phyloP scores from a whole-genome alignment of 2,888 invertebrate species.

The Pyrocoelia pectoralis region DNA sequence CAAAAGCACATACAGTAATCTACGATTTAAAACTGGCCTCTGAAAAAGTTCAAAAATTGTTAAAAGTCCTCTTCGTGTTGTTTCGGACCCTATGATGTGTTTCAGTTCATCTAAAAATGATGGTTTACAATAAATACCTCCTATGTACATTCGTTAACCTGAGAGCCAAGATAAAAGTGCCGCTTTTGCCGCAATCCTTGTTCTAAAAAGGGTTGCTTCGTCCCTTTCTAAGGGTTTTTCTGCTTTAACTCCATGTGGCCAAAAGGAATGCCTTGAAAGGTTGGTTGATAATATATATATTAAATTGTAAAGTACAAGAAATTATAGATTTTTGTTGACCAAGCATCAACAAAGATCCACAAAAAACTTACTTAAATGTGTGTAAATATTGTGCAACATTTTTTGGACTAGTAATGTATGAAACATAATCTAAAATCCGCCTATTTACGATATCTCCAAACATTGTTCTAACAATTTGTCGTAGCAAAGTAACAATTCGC shows the following conservation, averaged over 20 bases:
- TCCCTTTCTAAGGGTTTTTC: slow-evolving; percentile 54
- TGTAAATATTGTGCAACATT: slow-evolving; percentile 88
- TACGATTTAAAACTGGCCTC: slow-evolving; percentile 82
- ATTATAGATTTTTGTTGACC: too few species aligned
- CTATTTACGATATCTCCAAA: slow-evolving; percentile 86
- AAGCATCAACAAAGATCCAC: too few species aligned
- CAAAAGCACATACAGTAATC: slow-evolving; percentile 82
- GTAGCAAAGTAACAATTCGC: slow-evolving; percentile 75
- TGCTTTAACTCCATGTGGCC: slow-evolving; percentile 65
- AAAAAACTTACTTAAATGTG: slow-evolving; percentile 81
- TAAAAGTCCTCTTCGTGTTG: slow-evolving; percentile 81
- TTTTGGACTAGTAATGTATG: slow-evolving; percentile 84
- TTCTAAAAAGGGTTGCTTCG: slow-evolving; percentile 68
- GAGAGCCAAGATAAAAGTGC: slow-evolving; percentile 84
- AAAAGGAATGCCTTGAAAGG: slow-evolving; percentile 65
- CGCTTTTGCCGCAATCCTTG: slow-evolving; percentile 85
- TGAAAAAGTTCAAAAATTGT: slow-evolving; percentile 90
- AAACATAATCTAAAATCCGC: slow-evolving; percentile 88
- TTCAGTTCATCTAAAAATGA: slow-evolving; percentile 77
- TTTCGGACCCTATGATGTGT: slow-evolving; percentile 89
- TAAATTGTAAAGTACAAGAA: too few species aligned
- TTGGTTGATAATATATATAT: too few species aligned
- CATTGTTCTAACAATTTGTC: slow-evolving; percentile 81
- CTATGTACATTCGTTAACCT: slow-evolving; percentile 61
- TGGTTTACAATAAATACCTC: background rate